A percentile compares a stretch with the other conserved stretches of the same genome.
These are phyloP conservation scores for Leptura quadrifasciata DNA, from an alignment of 2,888 invertebrate species.

Conservation along the genomic window DNA sequence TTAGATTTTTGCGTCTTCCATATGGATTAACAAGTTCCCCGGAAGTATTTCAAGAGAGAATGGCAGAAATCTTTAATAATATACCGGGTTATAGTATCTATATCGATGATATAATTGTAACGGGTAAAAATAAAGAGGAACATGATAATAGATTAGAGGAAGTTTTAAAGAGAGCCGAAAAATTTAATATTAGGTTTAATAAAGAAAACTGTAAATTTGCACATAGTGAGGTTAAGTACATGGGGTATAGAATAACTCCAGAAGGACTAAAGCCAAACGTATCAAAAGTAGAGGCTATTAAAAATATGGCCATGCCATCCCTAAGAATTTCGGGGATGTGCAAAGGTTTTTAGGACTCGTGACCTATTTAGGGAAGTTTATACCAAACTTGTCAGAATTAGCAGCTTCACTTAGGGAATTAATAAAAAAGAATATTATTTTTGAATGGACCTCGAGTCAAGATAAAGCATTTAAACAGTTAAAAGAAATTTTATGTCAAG, in stretches of 20 bases:
- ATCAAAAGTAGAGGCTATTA: constrained; percentile 54
- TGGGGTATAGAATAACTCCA: not conserved
- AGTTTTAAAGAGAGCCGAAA: constrained; percentile 50
- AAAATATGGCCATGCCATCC: too few relatives aligned
- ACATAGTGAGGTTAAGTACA: constrained; percentile 6
- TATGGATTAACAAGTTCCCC: too few relatives aligned
- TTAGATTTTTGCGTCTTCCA: too few relatives aligned
- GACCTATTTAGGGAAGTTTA: constrained; percentile 61
- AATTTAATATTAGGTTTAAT: constrained; percentile 55
- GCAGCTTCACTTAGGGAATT: constrained; percentile 55
- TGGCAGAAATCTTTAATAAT: too few relatives aligned
- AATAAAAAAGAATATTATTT: constrained; percentile 51
- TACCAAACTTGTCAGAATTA: constrained; percentile 57
- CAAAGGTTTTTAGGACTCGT: constrained; percentile 60
- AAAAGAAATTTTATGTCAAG: constrained; percentile 41
- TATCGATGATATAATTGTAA: constrained; percentile 54
- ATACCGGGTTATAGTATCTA: constrained; percentile 36
- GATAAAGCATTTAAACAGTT: constrained; percentile 42
- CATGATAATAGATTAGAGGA: constrained; percentile 50
- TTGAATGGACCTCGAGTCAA: constrained; percentile 35
- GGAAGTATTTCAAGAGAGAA: too few relatives aligned
- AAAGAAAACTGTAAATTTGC: constrained; percentile 56
- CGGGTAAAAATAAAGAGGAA: constrained; percentile 44
- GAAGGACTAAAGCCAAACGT: constrained; percentile 47
- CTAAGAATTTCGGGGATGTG: constrained; percentile 58